Evolutionary conservation across 2,797 vertebrate species (phyloP).

Genomic region (Sebastes steindachneri): DNA sequence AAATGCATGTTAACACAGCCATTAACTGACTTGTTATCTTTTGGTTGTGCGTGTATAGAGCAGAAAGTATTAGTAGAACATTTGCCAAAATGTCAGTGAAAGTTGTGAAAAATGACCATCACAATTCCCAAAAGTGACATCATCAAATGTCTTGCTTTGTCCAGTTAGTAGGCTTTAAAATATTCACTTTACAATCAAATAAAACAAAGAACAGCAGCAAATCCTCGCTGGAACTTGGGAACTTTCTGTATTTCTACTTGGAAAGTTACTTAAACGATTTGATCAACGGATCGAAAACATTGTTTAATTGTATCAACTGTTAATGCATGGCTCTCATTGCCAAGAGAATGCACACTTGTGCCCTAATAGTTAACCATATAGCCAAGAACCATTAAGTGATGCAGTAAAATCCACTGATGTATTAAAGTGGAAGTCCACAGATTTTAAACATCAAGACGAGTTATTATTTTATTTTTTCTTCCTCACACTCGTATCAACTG

Average conservation of each 20-base stretch:
- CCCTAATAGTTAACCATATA: neutral
- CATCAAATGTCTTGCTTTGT: neutral
- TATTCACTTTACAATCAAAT: neutral
- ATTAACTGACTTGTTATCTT: neutral
- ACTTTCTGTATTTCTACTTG: neutral
- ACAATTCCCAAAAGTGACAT: too few relatives aligned
- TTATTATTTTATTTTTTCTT: neutral
- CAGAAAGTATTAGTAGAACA: neutral
- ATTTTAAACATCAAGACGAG: neutral
- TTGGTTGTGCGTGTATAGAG: neutral
- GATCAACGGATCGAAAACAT: neutral
- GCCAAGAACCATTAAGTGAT: neutral
- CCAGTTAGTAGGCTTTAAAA: neutral
- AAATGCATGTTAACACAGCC: neutral
- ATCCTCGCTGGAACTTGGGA: neutral
- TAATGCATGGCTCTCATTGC: neutral
- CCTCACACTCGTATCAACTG: neutral
- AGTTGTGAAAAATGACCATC: neutral
- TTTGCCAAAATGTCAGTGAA: neutral
- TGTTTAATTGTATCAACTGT: neutral
- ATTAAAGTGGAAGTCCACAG: neutral
- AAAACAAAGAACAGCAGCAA: neutral
- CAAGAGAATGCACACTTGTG: neutral
- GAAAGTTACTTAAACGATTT: neutral
- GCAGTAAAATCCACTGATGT: neutral